phyloP scores from a whole-genome alignment of 2,113 vertebrate genomes.

The Vicugna pacos region DNA sequence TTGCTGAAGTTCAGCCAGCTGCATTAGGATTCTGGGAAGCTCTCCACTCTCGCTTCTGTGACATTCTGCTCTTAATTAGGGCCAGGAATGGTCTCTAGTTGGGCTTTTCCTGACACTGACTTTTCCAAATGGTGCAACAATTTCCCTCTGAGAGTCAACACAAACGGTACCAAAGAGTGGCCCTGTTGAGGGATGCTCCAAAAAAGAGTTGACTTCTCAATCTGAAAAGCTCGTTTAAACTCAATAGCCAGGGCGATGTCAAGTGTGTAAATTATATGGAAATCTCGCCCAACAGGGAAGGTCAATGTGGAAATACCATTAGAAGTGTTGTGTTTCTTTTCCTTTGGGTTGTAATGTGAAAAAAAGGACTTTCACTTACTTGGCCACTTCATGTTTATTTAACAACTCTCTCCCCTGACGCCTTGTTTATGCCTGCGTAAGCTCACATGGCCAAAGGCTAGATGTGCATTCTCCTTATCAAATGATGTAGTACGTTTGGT shows the following conservation, averaged over 20 bases:
- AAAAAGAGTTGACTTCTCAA: not conserved
- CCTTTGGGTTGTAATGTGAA: not conserved
- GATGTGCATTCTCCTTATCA: not conserved
- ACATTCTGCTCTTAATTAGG: not conserved
- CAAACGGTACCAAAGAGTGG: not conserved
- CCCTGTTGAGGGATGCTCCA: not conserved
- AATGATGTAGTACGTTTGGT: not conserved
- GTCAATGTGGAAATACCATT: not conserved
- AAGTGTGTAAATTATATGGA: not conserved
- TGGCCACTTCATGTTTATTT: slow-evolving; percentile 29
- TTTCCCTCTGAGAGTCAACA: not conserved
- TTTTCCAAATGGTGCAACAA: not conserved
- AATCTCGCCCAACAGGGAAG: not conserved
- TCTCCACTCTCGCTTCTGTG: not conserved
- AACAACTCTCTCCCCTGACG: not conserved
- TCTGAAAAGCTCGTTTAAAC: not conserved
- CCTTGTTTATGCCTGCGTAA: not conserved
- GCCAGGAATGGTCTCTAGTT: not conserved
- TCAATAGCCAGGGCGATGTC: not conserved
- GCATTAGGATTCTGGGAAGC: not conserved
- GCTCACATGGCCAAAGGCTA: not conserved
- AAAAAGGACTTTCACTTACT: not conserved
- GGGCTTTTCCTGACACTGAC: not conserved
- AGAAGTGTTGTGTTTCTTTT: not conserved
- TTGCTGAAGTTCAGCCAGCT: not conserved